Conservation (phyloP, 1,140 invertebrate genomes). For the Camponotus pennsylvanicus region DNA sequence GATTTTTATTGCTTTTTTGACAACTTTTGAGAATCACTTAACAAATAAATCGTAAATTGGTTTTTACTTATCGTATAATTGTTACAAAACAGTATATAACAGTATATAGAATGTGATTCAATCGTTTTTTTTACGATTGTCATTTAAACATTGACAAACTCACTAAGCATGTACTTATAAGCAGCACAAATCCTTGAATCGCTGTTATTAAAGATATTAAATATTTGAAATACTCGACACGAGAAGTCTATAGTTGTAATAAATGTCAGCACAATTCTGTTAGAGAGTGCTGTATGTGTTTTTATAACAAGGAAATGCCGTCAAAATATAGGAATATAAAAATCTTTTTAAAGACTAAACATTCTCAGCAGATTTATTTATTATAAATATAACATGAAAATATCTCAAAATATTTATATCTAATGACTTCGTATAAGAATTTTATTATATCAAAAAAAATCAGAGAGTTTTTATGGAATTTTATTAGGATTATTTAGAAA, state of each 20-base stretch:
- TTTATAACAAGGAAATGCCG: neutral
- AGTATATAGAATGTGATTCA: neutral
- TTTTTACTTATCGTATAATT: neutral
- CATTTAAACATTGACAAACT: neutral
- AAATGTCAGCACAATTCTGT: neutral
- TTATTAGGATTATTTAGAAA: too few relatives aligned
- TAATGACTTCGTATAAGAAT: too few relatives aligned
- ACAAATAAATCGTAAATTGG: neutral
- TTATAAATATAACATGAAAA: neutral
- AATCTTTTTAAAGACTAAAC: neutral
- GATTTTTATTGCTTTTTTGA: neutral
- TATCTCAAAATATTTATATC: too few relatives aligned
- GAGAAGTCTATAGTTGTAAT: neutral
- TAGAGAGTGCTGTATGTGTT: neutral
- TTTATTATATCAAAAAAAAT: too few relatives aligned
- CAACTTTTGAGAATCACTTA: neutral
- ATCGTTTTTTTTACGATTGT: neutral
- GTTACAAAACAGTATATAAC: neutral
- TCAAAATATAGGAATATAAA: neutral
- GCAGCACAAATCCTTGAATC: slow-evolving; percentile 1
- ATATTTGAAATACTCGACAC: slow-evolving; percentile 60
- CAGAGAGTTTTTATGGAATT: too few relatives aligned
- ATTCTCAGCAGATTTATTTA: neutral
- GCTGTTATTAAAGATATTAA: slow-evolving; percentile 32
- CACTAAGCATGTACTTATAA: slow-evolving; percentile 31